A percentile compares a stretch with the other conserved stretches of the same genome.
Conservation (phyloP, 2,888 invertebrate species). For the Hydrotaea diabolus region DNA sequence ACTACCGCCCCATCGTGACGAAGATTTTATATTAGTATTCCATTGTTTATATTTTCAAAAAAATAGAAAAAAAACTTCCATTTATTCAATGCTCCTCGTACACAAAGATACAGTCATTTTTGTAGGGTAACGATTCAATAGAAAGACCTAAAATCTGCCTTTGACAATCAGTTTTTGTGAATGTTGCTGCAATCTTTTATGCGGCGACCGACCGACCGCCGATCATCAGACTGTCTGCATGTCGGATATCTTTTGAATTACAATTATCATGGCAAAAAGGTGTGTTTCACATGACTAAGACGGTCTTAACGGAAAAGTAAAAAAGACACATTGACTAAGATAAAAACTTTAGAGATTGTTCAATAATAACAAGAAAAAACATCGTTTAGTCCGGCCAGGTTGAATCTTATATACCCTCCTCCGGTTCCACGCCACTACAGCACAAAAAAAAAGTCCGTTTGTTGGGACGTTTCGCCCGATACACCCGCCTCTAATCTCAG, state of each 20-base stretch:
- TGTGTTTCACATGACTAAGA: conserved; percentile 9
- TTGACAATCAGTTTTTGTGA: background rate
- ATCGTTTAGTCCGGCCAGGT: too few species aligned
- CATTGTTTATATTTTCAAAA: background rate
- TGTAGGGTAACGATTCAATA: background rate
- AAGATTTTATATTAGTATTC: background rate
- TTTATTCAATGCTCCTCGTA: background rate
- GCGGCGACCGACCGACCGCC: too few species aligned
- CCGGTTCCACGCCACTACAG: too few species aligned
- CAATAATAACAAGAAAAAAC: background rate
- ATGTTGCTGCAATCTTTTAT: background rate
- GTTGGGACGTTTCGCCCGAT: too few species aligned
- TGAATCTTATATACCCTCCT: too few species aligned
- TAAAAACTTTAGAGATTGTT: background rate
- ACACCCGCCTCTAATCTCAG: too few species aligned
- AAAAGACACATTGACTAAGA: background rate
- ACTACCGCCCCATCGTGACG: conserved; percentile 9
- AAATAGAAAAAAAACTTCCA: background rate
- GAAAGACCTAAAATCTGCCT: conserved; percentile 17
- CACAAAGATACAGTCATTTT: background rate
- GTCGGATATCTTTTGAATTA: conserved; percentile 10
- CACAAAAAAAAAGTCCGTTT: too few species aligned
- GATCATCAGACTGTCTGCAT: background rate
- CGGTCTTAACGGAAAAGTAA: background rate
- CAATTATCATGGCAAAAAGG: background rate